These are phyloP conservation scores for Sarotherodon lohbergeri DNA, from an alignment of 2,113 vertebrate species.

Conservation along the genomic window DNA sequence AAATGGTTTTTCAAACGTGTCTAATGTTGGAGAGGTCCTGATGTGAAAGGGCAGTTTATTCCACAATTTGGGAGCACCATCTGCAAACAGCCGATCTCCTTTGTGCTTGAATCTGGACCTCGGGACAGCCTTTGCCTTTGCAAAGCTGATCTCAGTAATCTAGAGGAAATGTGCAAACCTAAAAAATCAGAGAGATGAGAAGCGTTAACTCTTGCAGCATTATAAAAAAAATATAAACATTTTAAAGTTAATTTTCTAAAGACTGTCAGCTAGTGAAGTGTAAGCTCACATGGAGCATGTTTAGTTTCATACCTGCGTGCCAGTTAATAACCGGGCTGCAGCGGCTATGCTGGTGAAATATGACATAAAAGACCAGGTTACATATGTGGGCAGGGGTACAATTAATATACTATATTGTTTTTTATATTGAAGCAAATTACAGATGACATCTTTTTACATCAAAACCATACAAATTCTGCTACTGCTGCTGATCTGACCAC, in stretches of 20 bases:
- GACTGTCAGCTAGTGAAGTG: neutral
- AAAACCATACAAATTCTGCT: neutral
- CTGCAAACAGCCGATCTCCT: neutral
- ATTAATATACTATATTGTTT: neutral
- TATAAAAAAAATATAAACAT: neutral
- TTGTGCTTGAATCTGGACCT: neutral
- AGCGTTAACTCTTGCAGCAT: rapidly evolving
- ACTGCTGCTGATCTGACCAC: neutral
- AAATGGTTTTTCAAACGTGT: neutral
- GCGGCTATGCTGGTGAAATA: neutral
- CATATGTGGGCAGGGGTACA: neutral
- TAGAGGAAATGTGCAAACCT: neutral
- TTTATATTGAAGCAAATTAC: neutral
- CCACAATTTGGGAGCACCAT: neutral
- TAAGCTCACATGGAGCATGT: neutral
- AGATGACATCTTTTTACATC: neutral
- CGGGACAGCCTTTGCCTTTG: neutral
- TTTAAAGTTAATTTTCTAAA: neutral
- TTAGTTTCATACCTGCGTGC: neutral
- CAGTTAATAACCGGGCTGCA: neutral
- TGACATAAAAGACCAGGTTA: neutral
- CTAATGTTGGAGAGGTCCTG: neutral
- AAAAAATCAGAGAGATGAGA: neutral
- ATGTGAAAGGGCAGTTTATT: neutral
- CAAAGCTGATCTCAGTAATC: neutral